Evolutionary conservation across 2,888 invertebrate species (phyloP), one percentile per base, ranked within the genome.

Genomic region (Tiliacea citrago): DNA sequence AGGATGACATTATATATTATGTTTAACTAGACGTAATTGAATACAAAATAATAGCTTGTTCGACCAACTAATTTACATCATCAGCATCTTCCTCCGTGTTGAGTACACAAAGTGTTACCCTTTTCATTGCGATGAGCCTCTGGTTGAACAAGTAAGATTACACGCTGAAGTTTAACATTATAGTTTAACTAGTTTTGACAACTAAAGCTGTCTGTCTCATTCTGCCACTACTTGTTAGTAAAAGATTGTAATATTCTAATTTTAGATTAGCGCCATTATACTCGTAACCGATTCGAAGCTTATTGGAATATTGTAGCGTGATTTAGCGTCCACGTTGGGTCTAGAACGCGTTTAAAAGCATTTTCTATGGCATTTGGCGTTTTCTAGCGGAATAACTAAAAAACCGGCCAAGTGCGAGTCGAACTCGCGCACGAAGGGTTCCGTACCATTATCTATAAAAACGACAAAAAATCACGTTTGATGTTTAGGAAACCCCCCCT

Each of bases 121-220:
- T 81, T 79, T 62, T 81, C 78, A 79, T 58, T 35, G 39, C 57
- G 57, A 68, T 79, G 68, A 75, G 47, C 29, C 51, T 57, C 76
- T 68, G 68, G 75, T 79, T 75, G 62, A 81, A 79, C 78, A 79
- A 79, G 60, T 81, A 42, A 75, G 68, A 81, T 79, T 79, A 79
- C 81, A 63, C 16, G 57, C 39, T 68, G n/a, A 75, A 81, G 10
- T 75, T 81, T 21, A 62, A 39, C 68, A 58, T 35, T 53, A 62
- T 51, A 45, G 68, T 81, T 80, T 39, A 68, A 68, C 81, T 81
- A 75, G 75, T 81, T 78, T 75, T 81, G 81, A 68, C 55, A 68
- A 45, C 21, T 67, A 39, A 58, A 81, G 57, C 45, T 10, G 5
- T 21, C 35, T 58, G 29, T 60, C 66, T 74, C 74, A 21, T 42